These are phyloP conservation scores for Oryzias curvinotus DNA, from an alignment of 2,113 vertebrate species.

Conservation along the genomic window DNA sequence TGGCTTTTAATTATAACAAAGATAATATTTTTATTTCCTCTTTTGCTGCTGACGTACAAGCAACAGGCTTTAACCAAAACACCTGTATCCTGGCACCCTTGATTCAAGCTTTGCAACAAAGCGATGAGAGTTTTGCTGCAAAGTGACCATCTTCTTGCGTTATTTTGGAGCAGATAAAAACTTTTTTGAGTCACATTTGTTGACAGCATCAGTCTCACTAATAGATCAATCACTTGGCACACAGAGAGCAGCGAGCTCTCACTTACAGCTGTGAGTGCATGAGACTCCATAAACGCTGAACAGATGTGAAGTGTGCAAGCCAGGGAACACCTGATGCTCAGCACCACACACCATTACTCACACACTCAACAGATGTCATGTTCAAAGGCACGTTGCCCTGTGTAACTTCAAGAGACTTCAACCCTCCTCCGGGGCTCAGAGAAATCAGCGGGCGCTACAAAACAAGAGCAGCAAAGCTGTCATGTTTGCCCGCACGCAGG, in stretches of 20 bases:
- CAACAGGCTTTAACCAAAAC: conserved; percentile 37
- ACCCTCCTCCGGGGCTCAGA: conserved; percentile 47
- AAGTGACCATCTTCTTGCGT: too few relatives aligned
- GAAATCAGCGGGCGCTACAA: conserved; percentile 41
- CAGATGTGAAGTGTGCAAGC: conserved; percentile 47
- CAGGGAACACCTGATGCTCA: conserved; percentile 55
- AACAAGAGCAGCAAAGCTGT: conserved; percentile 43
- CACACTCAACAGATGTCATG: conserved; percentile 60
- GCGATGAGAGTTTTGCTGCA: too few relatives aligned
- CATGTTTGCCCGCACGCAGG: conserved; percentile 44
- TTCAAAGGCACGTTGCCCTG: conserved; percentile 59
- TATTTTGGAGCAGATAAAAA: neutral
- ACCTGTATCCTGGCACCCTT: conserved; percentile 69
- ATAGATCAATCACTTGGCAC: conserved; percentile 36
- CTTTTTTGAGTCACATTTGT: conserved; percentile 19
- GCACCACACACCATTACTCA: conserved; percentile 57
- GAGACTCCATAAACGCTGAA: conserved; percentile 18
- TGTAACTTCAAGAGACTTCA: conserved; percentile 48
- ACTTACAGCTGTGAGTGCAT: conserved; percentile 21
- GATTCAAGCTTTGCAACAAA: neutral
- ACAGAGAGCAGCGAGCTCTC: conserved; percentile 13
- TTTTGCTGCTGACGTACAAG: conserved; percentile 13
- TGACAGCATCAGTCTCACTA: conserved; percentile 32
- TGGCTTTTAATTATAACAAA: conserved; percentile 55
- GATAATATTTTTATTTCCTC: conserved; percentile 65